phyloP scores from a whole-genome alignment of 2,797 vertebrate species.

The Kryptolebias ocellatus region DNA sequence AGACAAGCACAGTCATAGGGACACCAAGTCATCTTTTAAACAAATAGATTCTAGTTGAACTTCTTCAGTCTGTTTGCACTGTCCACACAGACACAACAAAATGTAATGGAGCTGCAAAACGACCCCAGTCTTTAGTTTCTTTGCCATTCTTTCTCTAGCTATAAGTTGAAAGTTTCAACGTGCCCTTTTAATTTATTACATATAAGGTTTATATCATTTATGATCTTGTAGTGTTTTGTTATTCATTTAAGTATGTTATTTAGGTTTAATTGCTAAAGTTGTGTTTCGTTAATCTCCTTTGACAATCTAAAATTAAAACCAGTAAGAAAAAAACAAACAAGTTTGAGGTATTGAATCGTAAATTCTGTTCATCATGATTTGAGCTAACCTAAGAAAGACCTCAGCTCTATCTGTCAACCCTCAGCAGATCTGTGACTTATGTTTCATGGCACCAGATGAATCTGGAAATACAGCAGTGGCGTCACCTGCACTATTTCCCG shows the following conservation, averaged over 20 bases:
- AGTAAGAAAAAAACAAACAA: constrained; percentile 9
- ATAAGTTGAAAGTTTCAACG: constrained; percentile 29
- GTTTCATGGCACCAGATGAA: constrained; percentile 56
- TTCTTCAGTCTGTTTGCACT: constrained; percentile 50
- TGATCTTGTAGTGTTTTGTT: neutral
- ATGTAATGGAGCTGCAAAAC: constrained; percentile 59
- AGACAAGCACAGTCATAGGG: constrained; percentile 66
- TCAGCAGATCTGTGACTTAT: constrained; percentile 55
- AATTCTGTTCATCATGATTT: constrained; percentile 45
- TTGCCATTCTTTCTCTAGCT: constrained; percentile 39
- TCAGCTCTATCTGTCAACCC: constrained; percentile 50
- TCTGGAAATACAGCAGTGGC: constrained; percentile 47
- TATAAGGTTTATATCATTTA: constrained; percentile 15
- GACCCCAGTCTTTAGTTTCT: constrained; percentile 43
- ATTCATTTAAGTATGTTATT: neutral
- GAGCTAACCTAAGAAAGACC: constrained; percentile 52
- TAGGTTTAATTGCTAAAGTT: neutral
- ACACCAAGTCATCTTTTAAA: constrained; percentile 77
- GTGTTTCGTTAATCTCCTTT: constrained; percentile 8
- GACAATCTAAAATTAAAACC: constrained; percentile 13
- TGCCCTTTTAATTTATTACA: constrained; percentile 17
- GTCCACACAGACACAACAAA: constrained; percentile 59
- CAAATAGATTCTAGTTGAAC: constrained; percentile 74
- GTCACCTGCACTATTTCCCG: constrained; percentile 48
- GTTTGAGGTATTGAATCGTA: constrained; percentile 25